Conservation (phyloP, 1,140 invertebrate genomes). For the Lepidotrigona ventralis region DNA sequence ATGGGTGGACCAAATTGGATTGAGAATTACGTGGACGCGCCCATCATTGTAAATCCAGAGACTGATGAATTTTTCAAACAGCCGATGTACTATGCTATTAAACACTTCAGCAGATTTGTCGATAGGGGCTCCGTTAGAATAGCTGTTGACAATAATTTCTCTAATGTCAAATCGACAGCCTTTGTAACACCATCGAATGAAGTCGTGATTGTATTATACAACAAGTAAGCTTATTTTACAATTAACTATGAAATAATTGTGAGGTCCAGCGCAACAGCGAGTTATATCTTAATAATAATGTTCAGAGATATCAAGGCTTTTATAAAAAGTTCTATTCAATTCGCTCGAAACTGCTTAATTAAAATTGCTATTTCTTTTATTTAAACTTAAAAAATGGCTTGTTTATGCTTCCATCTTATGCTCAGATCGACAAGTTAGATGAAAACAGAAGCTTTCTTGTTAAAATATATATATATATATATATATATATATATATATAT, state of each 20-base stretch:
- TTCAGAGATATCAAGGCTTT: too few species aligned
- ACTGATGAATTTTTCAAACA: conserved; percentile 91
- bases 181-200: conserved; percentile 82
- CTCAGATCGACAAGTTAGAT: too few species aligned
- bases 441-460: neutral
- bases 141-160: conserved; percentile 34
- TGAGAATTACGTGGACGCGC: conserved; percentile 88
- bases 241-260: conserved; percentile 79
- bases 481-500: too few species aligned
- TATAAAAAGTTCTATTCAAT: too few species aligned
- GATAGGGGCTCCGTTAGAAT: conserved; percentile 82
- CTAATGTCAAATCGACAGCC: conserved; percentile 76
- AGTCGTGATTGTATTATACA: conserved; percentile 83
- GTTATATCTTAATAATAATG: too few species aligned
- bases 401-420: too few species aligned
- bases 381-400: too few species aligned
- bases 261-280: too few species aligned
- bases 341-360: too few species aligned
- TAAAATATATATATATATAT: too few species aligned
- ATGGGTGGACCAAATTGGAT: conserved; percentile 86
- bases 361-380: too few species aligned
- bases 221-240: conserved; percentile 84
- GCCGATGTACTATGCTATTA: conserved; percentile 93
- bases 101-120: conserved; percentile 93
- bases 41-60: conserved; percentile 87